Evolutionary conservation across 64 coral and sea anemone species (phyloP), one percentile per base, ranked within the genome.

Genomic region (Catalaphyllia jardinei): DNA sequence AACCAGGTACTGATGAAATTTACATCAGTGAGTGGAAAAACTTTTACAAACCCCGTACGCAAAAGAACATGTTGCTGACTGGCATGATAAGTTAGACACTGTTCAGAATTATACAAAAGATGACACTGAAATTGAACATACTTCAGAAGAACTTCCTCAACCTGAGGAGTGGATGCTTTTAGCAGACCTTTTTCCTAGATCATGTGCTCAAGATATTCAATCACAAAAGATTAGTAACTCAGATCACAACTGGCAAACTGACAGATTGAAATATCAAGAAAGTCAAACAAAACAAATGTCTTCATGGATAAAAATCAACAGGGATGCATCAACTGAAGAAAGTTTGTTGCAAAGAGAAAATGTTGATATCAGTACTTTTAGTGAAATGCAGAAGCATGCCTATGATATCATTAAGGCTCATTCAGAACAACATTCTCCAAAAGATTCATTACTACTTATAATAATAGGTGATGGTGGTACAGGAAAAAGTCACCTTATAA

Each of bases 401-500:
- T 73, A 87, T 73, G 38, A 87, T 72, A 69, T 55, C 14, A 69
- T 88, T 31, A 88, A 88, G 39, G 24, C 22, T 16, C 69, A 88
- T 88, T 69, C 57, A 60, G 24, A 59, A n/a, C 39, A 88, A 29
- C 46, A n/a, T n/a, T n/a, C n/a, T 29, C 52, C 57, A 52, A 88
- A 88, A 39, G 57, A 76, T 55, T 57, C 46, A 61, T 27, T 77
- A 57, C 33, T 59, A 28, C 74, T 88, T 60, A 88, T 62, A 75
- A 74, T 74, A 52, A 52, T 87, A 28, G 86, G 86, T 74, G 64
- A 24, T 49, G 82, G 52, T 50, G 82, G 82, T 39, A 86, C 82
- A 65, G 82, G 82, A 65, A 86, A 86, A 69, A 86, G 82, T 31
- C 71, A 71, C 31, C 82, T 86, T 38, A 89, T 89, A 31, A 89